These are phyloP conservation scores for Brachypalpus laphriformis DNA, from an alignment of 2,888 invertebrate species.

Conservation along the genomic window DNA sequence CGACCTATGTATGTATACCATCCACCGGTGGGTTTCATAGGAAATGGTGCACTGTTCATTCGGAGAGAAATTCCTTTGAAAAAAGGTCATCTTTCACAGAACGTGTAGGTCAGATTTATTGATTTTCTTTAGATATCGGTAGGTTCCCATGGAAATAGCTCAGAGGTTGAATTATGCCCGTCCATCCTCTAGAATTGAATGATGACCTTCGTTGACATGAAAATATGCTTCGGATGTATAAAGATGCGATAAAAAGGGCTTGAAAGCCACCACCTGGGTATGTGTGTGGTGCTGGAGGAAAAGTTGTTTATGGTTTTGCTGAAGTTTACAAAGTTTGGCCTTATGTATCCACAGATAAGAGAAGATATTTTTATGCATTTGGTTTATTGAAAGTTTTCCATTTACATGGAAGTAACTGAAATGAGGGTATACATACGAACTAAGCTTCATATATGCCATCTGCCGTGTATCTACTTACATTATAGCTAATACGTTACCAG, in stretches of 20 bases:
- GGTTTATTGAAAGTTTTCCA: not conserved
- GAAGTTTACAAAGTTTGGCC: not conserved
- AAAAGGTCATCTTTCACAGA: slow-evolving; percentile 4
- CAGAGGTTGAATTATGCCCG: not conserved
- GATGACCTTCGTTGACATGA: slow-evolving; percentile 10
- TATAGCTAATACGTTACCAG: not conserved
- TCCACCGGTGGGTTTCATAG: not conserved
- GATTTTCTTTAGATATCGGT: slow-evolving; percentile 1
- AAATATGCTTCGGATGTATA: not conserved
- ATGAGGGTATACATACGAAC: no score
- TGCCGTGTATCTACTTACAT: not conserved
- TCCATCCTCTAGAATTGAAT: not conserved
- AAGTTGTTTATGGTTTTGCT: slow-evolving; percentile 1
- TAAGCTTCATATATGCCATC: no score
- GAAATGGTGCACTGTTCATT: slow-evolving; percentile 2
- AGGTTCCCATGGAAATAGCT: slow-evolving; percentile 1
- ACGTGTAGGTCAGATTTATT: slow-evolving; percentile 5
- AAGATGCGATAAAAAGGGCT: not conserved
- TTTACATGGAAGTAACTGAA: not conserved
- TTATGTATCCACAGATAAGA: not conserved
- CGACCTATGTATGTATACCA: no score
- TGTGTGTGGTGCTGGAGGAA: not conserved
- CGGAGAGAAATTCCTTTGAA: not conserved
- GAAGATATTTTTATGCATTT: not conserved
- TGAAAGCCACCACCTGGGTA: not conserved